Percentiles rank a stretch among this genome's conserved stretches.
phyloP scores from a whole-genome alignment of 2,888 invertebrate species.

The Diarsia rubi region DNA sequence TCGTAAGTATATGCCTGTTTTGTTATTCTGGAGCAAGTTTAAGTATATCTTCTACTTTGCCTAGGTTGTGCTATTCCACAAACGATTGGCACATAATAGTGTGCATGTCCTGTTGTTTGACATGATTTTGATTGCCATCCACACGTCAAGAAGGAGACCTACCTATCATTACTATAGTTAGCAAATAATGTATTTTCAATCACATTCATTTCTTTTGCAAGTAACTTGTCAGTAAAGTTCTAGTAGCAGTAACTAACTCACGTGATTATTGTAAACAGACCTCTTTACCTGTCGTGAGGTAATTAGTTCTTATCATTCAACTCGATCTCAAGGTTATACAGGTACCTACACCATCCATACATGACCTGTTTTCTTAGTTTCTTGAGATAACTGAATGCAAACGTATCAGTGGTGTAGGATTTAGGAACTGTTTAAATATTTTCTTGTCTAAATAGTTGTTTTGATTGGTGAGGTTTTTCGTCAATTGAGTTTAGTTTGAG shows the following conservation, averaged over 20 bases:
- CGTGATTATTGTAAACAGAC: neutral
- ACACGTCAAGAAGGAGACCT: too few species aligned
- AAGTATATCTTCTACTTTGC: neutral
- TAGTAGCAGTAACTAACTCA: neutral
- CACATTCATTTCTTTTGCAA: neutral
- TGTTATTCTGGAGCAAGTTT: neutral
- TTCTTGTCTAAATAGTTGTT: neutral
- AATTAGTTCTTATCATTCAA: too few species aligned
- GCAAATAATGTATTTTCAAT: neutral
- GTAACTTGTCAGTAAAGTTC: neutral
- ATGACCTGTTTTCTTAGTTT: neutral
- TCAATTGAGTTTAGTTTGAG: too few species aligned
- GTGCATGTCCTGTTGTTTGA: too few species aligned
- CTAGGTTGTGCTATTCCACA: too few species aligned
- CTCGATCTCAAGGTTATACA: neutral
- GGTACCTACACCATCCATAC: neutral
- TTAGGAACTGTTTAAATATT: neutral
- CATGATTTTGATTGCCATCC: too few species aligned
- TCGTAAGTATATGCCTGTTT: neutral
- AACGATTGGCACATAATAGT: too few species aligned
- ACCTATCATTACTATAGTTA: neutral
- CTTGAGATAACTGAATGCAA: neutral
- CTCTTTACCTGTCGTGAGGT: neutral
- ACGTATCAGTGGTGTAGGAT: neutral
- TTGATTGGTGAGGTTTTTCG: too few species aligned